Percentiles rank a stretch among this genome's conserved stretches.
These are phyloP conservation scores for Poecilia velifera DNA, from an alignment of 2,797 vertebrate genomes.

Conservation along the genomic window DNA sequence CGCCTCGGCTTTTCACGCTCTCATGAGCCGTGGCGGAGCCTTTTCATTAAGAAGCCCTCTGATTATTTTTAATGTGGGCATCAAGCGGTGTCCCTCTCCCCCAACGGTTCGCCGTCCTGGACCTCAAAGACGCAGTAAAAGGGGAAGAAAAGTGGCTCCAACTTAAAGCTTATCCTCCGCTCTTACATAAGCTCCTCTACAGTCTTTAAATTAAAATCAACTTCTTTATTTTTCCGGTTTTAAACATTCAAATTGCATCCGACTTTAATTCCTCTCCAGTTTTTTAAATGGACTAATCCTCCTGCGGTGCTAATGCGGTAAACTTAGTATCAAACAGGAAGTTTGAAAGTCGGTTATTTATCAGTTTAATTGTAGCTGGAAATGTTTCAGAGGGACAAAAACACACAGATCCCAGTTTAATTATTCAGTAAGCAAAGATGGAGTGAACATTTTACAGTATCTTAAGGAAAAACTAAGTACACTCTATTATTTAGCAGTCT, in stretches of 20 bases:
- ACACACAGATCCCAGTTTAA: not conserved
- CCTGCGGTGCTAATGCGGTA: not conserved
- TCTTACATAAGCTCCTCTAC: not conserved
- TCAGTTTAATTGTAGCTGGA: not conserved
- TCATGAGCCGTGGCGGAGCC: slow-evolving; percentile 19
- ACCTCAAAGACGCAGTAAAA: slow-evolving; percentile 13
- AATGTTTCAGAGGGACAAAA: not conserved
- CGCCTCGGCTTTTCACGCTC: not conserved
- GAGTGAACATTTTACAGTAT: not conserved
- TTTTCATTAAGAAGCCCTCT: slow-evolving; percentile 48
- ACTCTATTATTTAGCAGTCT: not conserved
- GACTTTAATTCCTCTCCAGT: not conserved
- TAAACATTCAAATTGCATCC: not conserved
- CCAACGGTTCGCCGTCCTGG: slow-evolving; percentile 31
- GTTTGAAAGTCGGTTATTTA: not conserved
- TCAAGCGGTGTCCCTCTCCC: slow-evolving; percentile 14
- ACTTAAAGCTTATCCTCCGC: not conserved
- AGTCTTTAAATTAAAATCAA: slow-evolving; percentile 6
- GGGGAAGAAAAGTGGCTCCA: slow-evolving; percentile 12
- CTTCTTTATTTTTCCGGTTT: not conserved
- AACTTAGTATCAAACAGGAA: not conserved
- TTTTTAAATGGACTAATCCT: not conserved
- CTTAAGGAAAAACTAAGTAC: not conserved
- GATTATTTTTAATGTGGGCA: slow-evolving; percentile 50
- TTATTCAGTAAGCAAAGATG: not conserved